Base-by-base conservation (phyloP, 2,888 invertebrate species). In the Anticlea derivata region DNA sequence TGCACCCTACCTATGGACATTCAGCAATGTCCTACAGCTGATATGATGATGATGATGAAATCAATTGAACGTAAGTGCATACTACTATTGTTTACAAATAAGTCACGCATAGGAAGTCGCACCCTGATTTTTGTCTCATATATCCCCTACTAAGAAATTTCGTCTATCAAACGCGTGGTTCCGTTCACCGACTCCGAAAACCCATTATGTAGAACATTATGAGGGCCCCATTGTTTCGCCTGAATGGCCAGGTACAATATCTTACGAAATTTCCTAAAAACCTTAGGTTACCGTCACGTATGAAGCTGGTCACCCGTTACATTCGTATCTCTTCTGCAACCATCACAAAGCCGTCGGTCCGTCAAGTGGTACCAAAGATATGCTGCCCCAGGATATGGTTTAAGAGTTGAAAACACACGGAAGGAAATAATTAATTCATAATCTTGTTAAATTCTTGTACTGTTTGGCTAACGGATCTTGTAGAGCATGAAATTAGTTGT, bases 221-320 rank as follows among this genome's bases (percentile, higher is more conserved):
- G 80, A 49, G 77, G 74, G 73, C 74, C 78, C 85, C 86, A 89
- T 89, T 89, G 88, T 89, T 72, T 86, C 80, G 86, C 74, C 73
- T 86, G 83, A 89, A 85, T 83, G 85, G 79, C 67, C 83, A 78
- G 73, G 76, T 78, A 86, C 85, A 88, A 87, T 87, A 87, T 86
- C 86, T 88, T 88, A 86, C 86, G 86, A 87, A 87, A 88, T 89
- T 89, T 83, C 82, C 85, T 82, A 84, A 88, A 86, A 86, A 69
- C 78, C 76, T 79, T 75, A 72, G 78, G 26, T 2, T n/a, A 7
- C 4, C 2, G 1, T 49, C 12, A n/a, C 11, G 2, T 5, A 26
- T 35, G 12, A 46, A 35, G 10, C 51, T 11, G 43, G 43, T 45
- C 30, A 12, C 1, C 22, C 5, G 26, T 26, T 35, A 10, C 10